These are phyloP conservation scores for Azemiops feae DNA, from an alignment of 2,113 vertebrate species.

Conservation along the genomic window DNA sequence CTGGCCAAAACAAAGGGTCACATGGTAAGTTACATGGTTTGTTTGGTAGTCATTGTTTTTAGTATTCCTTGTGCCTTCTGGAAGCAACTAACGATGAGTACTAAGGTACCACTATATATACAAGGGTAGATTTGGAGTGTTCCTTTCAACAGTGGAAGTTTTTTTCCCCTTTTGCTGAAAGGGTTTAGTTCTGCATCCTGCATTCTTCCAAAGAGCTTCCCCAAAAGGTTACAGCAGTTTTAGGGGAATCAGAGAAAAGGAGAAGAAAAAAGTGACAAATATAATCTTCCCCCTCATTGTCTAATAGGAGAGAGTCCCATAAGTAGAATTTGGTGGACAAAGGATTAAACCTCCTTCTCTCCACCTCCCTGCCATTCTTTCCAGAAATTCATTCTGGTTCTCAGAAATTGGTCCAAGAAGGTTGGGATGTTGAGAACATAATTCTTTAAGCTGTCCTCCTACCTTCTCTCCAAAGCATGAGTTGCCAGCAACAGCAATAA, in stretches of 20 bases:
- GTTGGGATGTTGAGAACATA: not conserved
- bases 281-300: not conserved
- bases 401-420: not conserved
- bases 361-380: not conserved
- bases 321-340: not conserved
- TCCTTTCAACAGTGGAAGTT: not conserved
- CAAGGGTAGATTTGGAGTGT: not conserved
- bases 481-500: not conserved
- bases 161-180: not conserved
- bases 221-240: not conserved
- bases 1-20: not conserved
- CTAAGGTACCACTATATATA: not conserved
- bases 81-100: not conserved
- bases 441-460: conserved; percentile 8
- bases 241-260: not conserved
- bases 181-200: not conserved
- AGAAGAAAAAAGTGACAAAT: not conserved
- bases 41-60: not conserved
- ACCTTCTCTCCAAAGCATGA: not conserved
- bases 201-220: not conserved
- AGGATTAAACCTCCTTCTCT: not conserved
- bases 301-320: not conserved
- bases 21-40: not conserved
- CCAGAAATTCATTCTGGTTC: not conserved
- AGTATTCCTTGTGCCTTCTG: not conserved